phyloP scores from a whole-genome alignment of 2,113 vertebrate species.

The Myxocyprinus asiaticus region DNA sequence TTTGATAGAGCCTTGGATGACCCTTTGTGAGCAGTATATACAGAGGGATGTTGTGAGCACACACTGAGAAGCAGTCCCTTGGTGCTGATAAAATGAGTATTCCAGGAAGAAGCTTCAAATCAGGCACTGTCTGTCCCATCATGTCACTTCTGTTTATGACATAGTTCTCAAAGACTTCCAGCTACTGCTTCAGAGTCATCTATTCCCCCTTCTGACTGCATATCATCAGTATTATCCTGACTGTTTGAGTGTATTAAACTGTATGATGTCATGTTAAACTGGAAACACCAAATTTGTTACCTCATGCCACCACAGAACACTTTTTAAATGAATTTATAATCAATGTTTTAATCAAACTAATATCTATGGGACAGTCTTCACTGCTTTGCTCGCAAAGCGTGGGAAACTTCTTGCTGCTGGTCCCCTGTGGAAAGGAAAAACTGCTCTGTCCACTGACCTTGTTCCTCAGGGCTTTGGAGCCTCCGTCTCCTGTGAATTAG shows the following conservation, averaged over 20 bases:
- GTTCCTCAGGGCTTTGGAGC: conserved; percentile 62
- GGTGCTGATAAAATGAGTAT: conserved; percentile 28
- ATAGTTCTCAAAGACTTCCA: not conserved
- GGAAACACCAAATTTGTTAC: not conserved
- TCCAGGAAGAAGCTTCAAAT: conserved; percentile 24
- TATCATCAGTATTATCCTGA: not conserved
- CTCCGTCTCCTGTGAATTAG: conserved; percentile 56
- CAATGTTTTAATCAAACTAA: conserved; percentile 11
- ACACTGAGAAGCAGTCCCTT: conserved; percentile 44
- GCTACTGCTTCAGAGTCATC: conserved; percentile 3
- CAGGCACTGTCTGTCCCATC: conserved; percentile 22
- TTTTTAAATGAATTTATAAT: not conserved
- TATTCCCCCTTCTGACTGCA: not conserved
- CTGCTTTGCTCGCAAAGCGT: conserved; percentile 64
- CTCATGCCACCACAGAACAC: not conserved
- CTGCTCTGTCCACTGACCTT: conserved; percentile 65
- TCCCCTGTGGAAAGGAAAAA: conserved; percentile 68
- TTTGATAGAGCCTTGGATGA: conserved; percentile 10
- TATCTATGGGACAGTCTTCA: conserved; percentile 35
- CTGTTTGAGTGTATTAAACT: no score
- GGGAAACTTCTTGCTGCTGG: conserved; percentile 67
- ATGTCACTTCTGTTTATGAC: conserved; percentile 37
- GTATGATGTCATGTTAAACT: no score
- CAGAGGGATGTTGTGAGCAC: conserved; percentile 6
- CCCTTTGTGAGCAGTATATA: conserved; percentile 17